Evolutionary conservation across 2,888 invertebrate species (phyloP).

Genomic region (Deroplatys truncata): DNA sequence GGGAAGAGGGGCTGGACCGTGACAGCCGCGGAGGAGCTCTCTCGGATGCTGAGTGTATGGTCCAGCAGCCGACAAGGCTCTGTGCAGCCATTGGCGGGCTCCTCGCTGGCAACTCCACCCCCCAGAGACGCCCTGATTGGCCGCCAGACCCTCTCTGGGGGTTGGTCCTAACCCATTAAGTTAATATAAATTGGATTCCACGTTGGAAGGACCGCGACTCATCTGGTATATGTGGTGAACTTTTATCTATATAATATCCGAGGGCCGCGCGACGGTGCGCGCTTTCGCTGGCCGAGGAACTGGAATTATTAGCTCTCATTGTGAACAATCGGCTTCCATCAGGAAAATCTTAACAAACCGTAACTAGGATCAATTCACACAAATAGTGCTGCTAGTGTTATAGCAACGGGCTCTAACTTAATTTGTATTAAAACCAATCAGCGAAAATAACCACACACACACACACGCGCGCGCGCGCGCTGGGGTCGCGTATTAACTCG

Average conservation of each 20-base stretch:
- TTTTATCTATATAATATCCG: neutral
- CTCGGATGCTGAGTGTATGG: neutral
- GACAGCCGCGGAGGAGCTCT: too few species aligned
- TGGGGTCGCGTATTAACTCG: neutral
- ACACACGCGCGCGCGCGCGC: neutral
- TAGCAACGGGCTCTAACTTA: neutral
- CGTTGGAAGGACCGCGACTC: constrained; percentile 22
- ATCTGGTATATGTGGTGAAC: constrained; percentile 18
- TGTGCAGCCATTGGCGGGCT: neutral
- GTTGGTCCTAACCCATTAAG: constrained; percentile 7
- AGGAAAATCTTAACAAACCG: constrained; percentile 21
- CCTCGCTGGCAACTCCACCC: neutral
- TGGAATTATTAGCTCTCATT: constrained; percentile 21
- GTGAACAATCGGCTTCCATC: constrained; percentile 24
- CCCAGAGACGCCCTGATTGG: constrained; percentile 10
- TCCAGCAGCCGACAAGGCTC: neutral
- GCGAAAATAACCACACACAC: neutral
- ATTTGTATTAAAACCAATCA: constrained; percentile 23
- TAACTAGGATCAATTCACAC: constrained; percentile 24
- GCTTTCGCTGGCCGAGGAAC: neutral
- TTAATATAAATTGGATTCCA: constrained; percentile 28
- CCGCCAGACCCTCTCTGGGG: neutral
- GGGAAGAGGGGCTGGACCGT: too few species aligned
- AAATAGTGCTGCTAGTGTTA: neutral
- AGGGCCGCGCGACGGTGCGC: neutral